Conservation (phyloP, 2,113 vertebrate species). For the Jacana jacana region DNA sequence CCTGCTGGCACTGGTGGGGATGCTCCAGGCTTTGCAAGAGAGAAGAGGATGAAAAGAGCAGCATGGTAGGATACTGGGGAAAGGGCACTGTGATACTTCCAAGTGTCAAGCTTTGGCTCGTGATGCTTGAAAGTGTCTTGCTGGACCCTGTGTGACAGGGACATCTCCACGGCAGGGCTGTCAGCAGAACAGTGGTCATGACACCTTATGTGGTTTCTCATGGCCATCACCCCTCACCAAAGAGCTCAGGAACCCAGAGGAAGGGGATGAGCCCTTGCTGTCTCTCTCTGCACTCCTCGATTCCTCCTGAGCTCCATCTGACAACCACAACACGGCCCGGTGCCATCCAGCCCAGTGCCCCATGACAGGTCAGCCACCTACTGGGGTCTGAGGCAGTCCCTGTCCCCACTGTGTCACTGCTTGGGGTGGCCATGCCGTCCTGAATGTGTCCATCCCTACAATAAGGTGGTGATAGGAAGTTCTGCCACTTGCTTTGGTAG, state of each 20-base stretch:
- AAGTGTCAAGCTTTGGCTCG: not conserved
- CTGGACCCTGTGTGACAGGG: not conserved
- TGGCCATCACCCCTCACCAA: not conserved
- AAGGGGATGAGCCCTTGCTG: not conserved
- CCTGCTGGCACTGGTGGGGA: not conserved
- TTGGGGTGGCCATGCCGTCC: not conserved
- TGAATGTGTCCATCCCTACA: not conserved
- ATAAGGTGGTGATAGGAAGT: rapidly evolving
- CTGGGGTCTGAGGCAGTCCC: not conserved
- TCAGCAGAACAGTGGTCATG: not conserved
- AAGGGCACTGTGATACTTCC: not conserved
- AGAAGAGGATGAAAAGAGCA: not conserved
- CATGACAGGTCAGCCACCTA: rapidly evolving
- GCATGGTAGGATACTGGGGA: not conserved
- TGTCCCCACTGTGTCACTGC: not conserved
- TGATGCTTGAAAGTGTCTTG: not conserved
- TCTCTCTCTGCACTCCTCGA: not conserved
- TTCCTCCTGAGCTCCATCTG: not conserved
- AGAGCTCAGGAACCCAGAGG: not conserved
- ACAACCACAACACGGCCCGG: not conserved
- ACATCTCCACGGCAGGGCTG: not conserved
- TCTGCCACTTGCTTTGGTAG: not conserved
- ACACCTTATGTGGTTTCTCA: not conserved
- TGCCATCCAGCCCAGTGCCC: not conserved
- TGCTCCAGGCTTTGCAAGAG: not conserved